Evolutionary conservation across 2,113 vertebrate genomes (phyloP), one percentile per base, ranked within the genome.

Genomic region (Ophiodon elongatus): DNA sequence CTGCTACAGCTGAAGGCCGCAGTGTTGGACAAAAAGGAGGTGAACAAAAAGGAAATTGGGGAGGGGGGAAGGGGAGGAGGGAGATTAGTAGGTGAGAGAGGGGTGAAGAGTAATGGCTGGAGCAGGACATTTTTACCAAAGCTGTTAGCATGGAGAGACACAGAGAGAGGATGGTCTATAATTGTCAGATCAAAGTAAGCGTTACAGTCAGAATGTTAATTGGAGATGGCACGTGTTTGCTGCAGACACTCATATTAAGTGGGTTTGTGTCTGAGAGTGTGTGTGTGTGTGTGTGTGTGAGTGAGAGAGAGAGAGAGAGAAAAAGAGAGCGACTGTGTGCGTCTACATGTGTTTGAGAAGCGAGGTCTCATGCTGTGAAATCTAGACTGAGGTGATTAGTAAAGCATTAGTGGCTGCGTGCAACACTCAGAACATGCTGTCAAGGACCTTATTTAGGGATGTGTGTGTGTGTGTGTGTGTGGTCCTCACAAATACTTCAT

Each of bases 321-420:
- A 19, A 82, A n/a, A 17, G 73, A 7, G 23, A 68, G 33, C 14
- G 41, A 25, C 73, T 6, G 73, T 60, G 78, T 80, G 71, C n/a
- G 35, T 60, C 13, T 82, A 31, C 43, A 69, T 67, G 73, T 41
- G 73, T 74, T 73, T 39, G 73, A 85, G 83, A 82, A 83, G 89
- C 84, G 85, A 86, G 79, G 84, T 62, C 73, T 85, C 95, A 80
- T 83, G 92, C 94, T 92, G 95, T 76, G 94, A 93, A 88, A 92
- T 90, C 89, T 85, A 91, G 87, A 88, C 92, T 78, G 88, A 84
- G 91, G 94, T 94, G 94, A 94, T 95, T 94, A 95, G 91, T 82
- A 85, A 84, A 85, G 85, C 93, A 94, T 95, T 95, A 94, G 88
- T 72, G 79, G 82, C 86, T 87, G 86, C 89, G 88, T 91, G 90